Evolutionary conservation across 2,888 invertebrate genomes (phyloP).

Genomic region (Metacarcinus magister): DNA sequence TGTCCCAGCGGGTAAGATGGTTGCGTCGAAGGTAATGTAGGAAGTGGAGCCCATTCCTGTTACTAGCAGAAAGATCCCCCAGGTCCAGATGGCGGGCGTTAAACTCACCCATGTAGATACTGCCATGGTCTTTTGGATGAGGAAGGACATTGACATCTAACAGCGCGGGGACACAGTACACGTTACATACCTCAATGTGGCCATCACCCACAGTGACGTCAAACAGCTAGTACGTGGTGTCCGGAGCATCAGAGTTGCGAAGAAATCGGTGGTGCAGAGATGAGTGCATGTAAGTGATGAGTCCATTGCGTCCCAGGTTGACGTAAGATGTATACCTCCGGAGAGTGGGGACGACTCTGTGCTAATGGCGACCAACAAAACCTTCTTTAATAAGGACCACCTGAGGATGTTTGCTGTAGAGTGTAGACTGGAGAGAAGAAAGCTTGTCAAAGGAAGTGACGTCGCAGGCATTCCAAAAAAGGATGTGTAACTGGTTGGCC

Average conservation of each 20-base stretch:
- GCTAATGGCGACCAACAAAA: not conserved
- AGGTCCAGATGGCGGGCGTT: slow-evolving; percentile 2
- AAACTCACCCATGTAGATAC: not conserved
- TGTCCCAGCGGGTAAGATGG: slow-evolving; percentile 46
- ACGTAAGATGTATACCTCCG: not conserved
- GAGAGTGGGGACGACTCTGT: not conserved
- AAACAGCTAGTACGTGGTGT: slow-evolving; percentile 38
- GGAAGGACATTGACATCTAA: not conserved
- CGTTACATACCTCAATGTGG: slow-evolving; percentile 27
- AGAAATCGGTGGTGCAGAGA: slow-evolving; percentile 33
- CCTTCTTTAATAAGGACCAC: slow-evolving; percentile 20
- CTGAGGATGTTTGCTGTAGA: not conserved
- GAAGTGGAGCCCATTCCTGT: not conserved
- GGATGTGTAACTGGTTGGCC: not conserved
- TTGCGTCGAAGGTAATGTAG: not conserved
- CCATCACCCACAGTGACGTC: not conserved
- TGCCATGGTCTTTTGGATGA: not conserved
- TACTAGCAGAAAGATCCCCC: not conserved
- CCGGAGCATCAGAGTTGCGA: not conserved
- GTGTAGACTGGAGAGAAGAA: not conserved
- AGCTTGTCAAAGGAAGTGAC: not conserved
- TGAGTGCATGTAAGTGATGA: no score
- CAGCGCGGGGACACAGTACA: not conserved
- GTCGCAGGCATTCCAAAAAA: not conserved
- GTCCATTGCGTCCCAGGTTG: not conserved